Conservation (phyloP, 2,113 vertebrate genomes). For the Gracilinanus agilis region DNA sequence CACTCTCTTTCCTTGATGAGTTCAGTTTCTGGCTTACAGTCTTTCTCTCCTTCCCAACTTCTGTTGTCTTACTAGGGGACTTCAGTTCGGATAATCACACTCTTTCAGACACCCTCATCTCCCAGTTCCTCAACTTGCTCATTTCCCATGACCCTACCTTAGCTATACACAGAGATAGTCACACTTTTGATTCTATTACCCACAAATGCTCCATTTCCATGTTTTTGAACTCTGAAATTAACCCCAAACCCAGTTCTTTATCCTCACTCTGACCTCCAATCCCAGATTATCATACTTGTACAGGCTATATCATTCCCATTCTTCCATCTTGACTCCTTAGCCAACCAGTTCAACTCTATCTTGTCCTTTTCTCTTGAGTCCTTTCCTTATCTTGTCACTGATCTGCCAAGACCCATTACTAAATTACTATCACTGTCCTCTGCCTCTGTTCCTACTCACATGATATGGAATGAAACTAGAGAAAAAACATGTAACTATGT, state of each 20-base stretch:
- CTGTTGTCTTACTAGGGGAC: too few relatives aligned
- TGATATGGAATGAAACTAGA: background rate
- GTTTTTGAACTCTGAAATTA: background rate
- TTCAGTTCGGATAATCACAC: too few relatives aligned
- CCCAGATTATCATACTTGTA: background rate
- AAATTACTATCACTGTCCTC: background rate
- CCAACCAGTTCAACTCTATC: background rate
- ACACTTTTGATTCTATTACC: background rate
- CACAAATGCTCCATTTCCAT: background rate
- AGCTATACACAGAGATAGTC: background rate
- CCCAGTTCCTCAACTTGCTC: background rate
- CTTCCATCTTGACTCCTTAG: background rate
- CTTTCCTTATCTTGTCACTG: background rate
- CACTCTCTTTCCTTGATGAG: too few relatives aligned
- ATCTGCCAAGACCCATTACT: background rate
- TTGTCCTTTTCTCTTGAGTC: background rate
- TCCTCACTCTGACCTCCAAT: too few relatives aligned
- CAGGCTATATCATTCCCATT: background rate
- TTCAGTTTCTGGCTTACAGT: too few relatives aligned
- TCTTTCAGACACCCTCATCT: too few relatives aligned
- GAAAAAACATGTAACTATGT: background rate
- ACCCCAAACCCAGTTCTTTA: too few relatives aligned
- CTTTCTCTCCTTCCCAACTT: too few relatives aligned
- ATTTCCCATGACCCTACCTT: background rate
- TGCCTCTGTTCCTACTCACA: background rate